phyloP scores from a whole-genome alignment of 2,888 invertebrate species.

The Spicauda simplicius region DNA sequence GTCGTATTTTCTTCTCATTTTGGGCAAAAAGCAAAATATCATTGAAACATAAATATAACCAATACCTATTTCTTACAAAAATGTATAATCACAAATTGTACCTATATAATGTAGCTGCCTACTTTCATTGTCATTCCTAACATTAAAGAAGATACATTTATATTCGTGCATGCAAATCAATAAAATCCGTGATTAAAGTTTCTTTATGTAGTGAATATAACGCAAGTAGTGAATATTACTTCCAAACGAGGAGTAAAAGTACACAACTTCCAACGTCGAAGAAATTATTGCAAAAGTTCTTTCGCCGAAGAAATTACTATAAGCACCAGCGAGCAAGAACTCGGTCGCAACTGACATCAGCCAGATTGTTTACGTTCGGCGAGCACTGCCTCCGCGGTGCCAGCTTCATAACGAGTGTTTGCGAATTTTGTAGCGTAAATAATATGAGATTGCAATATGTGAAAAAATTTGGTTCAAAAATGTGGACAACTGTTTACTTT shows the following conservation, averaged over 20 bases:
- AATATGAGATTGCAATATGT: not conserved
- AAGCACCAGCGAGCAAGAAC: slow-evolving; percentile 12
- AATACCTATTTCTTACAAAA: too few relatives aligned
- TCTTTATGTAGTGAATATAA: too few relatives aligned
- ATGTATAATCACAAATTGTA: too few relatives aligned
- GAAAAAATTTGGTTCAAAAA: not conserved
- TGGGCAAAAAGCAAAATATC: too few relatives aligned
- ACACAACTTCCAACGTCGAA: not conserved
- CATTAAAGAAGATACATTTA: too few relatives aligned
- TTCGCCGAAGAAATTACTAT: slow-evolving; percentile 4
- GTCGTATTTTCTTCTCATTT: too few relatives aligned
- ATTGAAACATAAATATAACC: too few relatives aligned
- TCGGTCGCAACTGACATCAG: slow-evolving; percentile 14
- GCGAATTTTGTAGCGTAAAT: slow-evolving; percentile 1
- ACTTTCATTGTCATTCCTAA: too few relatives aligned
- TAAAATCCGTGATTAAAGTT: too few relatives aligned
- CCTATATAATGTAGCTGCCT: too few relatives aligned
- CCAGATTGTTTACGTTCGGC: slow-evolving; percentile 15
- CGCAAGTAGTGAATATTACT: not conserved
- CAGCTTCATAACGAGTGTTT: slow-evolving; percentile 13
- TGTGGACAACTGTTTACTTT: too few relatives aligned
- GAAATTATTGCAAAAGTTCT: not conserved
- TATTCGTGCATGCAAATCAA: too few relatives aligned
- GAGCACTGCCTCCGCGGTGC: not conserved
- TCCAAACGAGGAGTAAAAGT: not conserved